These are phyloP conservation scores for Pseudochirops corinnae DNA, from an alignment of 2,797 vertebrate genomes.

Conservation along the genomic window DNA sequence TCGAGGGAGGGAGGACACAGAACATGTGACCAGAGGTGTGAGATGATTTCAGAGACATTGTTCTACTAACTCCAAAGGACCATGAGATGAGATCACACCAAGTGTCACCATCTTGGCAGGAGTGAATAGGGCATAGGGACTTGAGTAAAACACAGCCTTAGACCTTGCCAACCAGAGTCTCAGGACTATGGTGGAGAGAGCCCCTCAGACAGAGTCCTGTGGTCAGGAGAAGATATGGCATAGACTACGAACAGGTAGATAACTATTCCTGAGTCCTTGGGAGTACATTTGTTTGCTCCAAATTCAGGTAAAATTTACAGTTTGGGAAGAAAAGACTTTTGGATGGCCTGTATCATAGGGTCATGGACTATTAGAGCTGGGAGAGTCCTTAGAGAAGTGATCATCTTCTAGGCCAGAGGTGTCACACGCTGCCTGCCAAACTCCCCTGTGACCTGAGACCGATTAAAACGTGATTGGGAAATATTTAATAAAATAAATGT, in stretches of 20 bases:
- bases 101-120: not conserved
- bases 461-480: not conserved
- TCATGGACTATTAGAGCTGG: not conserved
- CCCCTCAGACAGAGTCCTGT: not conserved
- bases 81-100: not conserved
- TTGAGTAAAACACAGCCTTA: not conserved
- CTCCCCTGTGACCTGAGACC: not conserved
- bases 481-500: not conserved
- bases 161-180: not conserved
- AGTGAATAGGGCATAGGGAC: not conserved
- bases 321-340: not conserved
- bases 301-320: not conserved
- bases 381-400: not conserved
- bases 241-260: not conserved
- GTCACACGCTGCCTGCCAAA: not conserved
- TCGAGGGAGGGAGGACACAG: fast-evolving
- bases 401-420: not conserved
- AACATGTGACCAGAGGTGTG: not conserved
- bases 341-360: not conserved
- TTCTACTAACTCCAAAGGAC: not conserved
- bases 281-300: not conserved
- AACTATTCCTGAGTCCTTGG: not conserved
- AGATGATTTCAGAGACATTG: not conserved
- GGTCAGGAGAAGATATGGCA: not conserved
- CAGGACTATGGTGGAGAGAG: not conserved